These are phyloP conservation scores for Bubo blakistoni DNA, from an alignment of 2,113 vertebrate genomes.

Conservation along the genomic window DNA sequence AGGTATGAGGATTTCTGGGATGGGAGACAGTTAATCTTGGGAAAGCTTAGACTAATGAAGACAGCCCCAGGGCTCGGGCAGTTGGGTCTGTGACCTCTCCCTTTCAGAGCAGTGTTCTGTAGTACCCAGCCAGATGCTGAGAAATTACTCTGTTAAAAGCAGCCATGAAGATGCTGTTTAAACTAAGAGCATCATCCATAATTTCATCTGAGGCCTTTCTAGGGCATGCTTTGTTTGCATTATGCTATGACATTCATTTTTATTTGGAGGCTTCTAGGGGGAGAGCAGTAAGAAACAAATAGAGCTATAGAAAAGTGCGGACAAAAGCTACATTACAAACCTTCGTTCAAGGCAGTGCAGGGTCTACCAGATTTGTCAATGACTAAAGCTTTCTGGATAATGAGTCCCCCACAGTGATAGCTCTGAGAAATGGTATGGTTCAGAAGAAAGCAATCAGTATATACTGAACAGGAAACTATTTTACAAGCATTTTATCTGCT, in stretches of 20 bases:
- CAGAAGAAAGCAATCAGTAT: conserved; percentile 46
- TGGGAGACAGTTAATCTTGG: not conserved
- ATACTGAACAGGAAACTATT: conserved; percentile 38
- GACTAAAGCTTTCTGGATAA: not conserved
- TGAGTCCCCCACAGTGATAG: not conserved
- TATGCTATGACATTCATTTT: not conserved
- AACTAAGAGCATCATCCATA: not conserved
- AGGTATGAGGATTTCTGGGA: not conserved
- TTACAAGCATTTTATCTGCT: conserved; percentile 55
- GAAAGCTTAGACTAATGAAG: not conserved
- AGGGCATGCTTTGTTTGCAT: not conserved
- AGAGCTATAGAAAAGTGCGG: not conserved
- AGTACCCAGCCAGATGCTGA: not conserved
- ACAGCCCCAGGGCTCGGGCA: too few relatives aligned
- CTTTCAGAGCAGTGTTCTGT: not conserved
- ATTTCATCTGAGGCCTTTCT: not conserved
- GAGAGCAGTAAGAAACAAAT: not conserved
- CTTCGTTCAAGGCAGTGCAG: not conserved
- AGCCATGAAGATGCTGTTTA: not conserved
- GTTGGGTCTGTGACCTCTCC: not conserved
- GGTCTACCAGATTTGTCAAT: not conserved
- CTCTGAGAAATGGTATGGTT: conserved; percentile 20
- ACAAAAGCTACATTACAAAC: not conserved
- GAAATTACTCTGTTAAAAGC: not conserved
- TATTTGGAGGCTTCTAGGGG: not conserved